These are phyloP conservation scores for Crematogaster levior DNA, from an alignment of 2,888 invertebrate species.

Conservation along the genomic window DNA sequence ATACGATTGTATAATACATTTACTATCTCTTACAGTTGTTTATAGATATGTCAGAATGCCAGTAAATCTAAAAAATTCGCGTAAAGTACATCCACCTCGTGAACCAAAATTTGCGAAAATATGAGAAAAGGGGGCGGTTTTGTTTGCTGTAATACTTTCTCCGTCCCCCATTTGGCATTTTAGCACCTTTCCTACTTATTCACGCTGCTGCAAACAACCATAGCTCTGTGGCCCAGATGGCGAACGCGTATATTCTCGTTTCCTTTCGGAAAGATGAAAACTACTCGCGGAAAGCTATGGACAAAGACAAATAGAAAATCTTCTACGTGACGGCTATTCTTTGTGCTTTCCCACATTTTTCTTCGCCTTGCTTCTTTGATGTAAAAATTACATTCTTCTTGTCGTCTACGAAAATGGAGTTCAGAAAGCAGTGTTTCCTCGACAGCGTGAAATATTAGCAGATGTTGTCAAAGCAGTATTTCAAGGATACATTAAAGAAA, in stretches of 20 bases:
- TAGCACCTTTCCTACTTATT: constrained; percentile 51
- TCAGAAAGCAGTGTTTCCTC: constrained; percentile 32
- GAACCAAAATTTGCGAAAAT: constrained; percentile 53
- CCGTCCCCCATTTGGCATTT: constrained; percentile 39
- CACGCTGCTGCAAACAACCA: constrained; percentile 21
- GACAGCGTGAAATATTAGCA: constrained; percentile 20
- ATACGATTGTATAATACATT: no score
- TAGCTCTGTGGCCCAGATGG: constrained; percentile 37
- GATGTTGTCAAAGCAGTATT: constrained; percentile 17
- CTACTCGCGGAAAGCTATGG: constrained; percentile 43
- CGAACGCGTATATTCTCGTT: constrained; percentile 39
- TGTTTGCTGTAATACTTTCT: constrained; percentile 48
- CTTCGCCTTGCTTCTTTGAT: constrained; percentile 42
- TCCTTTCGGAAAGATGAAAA: constrained; percentile 50
- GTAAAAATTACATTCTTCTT: constrained; percentile 50
- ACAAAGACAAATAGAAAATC: constrained; percentile 55
- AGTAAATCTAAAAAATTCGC: constrained; percentile 12
- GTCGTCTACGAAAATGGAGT: constrained; percentile 31
- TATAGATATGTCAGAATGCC: background rate
- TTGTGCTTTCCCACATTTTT: constrained; percentile 32
- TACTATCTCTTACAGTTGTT: constrained; percentile 6
- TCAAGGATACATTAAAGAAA: background rate
- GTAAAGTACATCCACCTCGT: constrained; percentile 10
- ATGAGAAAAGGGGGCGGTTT: constrained; percentile 29
- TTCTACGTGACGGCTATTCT: constrained; percentile 51